phyloP scores from a whole-genome alignment of 1,140 invertebrate species.

The Drusus annulatus region DNA sequence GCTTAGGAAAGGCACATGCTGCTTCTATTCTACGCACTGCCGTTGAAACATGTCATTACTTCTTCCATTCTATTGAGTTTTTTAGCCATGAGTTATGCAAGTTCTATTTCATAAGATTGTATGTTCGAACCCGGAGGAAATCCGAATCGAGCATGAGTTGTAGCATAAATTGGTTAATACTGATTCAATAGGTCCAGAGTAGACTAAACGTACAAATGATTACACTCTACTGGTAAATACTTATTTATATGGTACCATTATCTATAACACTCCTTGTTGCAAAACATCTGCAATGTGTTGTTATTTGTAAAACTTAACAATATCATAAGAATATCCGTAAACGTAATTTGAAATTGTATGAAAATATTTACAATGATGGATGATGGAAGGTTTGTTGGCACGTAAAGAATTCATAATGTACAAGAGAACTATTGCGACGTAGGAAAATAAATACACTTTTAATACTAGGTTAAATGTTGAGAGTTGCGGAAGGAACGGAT shows the following conservation, averaged over 20 bases:
- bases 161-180: constrained; percentile 45
- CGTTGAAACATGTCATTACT: constrained; percentile 11
- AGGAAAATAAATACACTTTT: constrained; percentile 56
- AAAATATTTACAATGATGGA: constrained; percentile 56
- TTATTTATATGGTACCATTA: constrained; percentile 56
- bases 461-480: constrained; percentile 52
- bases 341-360: constrained; percentile 35
- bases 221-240: constrained; percentile 58
- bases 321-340: constrained; percentile 41
- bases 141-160: too few relatives aligned
- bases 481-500: constrained; percentile 48
- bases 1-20: constrained; percentile 1
- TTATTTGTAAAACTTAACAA: constrained; percentile 25
- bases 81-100: constrained; percentile 2
- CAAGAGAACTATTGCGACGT: constrained; percentile 51
- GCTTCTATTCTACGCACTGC: constrained; percentile 20
- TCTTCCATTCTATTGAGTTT: constrained; percentile 5
- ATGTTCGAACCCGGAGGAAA: too few relatives aligned
- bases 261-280: constrained; percentile 34
- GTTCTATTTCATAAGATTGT: not conserved
- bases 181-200: constrained; percentile 53
- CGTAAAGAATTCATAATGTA: constrained; percentile 59
- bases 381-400: constrained; percentile 54
- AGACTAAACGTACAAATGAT: constrained; percentile 46
- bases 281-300: constrained; percentile 17